These are phyloP conservation scores for Tanypteryx hageni DNA, from an alignment of 2,888 invertebrate species.

Conservation along the genomic window DNA sequence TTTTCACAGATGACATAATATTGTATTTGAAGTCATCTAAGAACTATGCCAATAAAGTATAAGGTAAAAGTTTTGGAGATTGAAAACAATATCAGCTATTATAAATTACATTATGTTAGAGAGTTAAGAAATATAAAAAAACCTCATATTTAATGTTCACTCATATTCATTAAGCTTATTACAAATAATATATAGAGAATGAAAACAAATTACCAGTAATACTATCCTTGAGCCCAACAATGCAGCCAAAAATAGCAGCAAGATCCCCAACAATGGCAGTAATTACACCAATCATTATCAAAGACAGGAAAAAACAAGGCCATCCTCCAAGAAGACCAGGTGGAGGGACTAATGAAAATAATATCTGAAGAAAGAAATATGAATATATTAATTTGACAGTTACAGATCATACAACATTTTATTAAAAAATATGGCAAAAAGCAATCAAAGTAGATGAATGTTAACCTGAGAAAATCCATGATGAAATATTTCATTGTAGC, in stretches of 20 bases:
- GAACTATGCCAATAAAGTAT: neutral
- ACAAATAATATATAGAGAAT: neutral
- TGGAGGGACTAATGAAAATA: conserved; percentile 75
- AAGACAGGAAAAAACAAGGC: conserved; percentile 78
- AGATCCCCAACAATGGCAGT: conserved; percentile 80
- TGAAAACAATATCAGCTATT: neutral
- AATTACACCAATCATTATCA: conserved; percentile 77
- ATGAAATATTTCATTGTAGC: neutral
- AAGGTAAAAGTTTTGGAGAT: neutral
- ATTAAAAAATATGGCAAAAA: neutral
- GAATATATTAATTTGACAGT: neutral
- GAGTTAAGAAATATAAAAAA: neutral
- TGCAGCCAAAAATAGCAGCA: conserved; percentile 79
- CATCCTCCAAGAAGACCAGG: conserved; percentile 78
- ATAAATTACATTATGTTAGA: neutral
- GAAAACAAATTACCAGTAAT: conserved; percentile 74
- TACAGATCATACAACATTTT: neutral
- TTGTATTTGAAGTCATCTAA: neutral
- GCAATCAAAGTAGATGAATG: neutral
- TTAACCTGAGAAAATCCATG: neutral
- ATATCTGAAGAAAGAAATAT: conserved; percentile 69
- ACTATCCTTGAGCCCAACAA: conserved; percentile 77
- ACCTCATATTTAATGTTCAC: neutral
- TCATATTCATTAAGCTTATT: neutral
- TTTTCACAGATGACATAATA: too few relatives aligned